Conservation (phyloP, 2,797 vertebrate genomes). For the Petrocephalus schoutedeni region DNA sequence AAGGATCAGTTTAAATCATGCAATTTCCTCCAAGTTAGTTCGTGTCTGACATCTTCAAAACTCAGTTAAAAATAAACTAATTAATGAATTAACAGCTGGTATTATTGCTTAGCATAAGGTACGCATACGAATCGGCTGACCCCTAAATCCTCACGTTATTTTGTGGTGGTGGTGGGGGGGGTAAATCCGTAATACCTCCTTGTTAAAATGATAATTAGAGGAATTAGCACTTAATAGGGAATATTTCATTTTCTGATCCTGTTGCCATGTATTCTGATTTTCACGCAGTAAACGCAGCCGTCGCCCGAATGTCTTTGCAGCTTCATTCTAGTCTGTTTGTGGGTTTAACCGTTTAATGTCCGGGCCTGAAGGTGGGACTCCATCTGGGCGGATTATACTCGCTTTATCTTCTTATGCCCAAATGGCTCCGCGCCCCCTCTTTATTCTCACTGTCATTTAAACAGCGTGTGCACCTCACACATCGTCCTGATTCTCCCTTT, state of each 20-base stretch:
- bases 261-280: not conserved
- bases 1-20: not conserved
- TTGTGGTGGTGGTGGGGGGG: not conserved
- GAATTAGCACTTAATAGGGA: not conserved
- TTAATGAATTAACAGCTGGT: not conserved
- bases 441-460: not conserved
- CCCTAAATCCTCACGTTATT: not conserved
- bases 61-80: not conserved
- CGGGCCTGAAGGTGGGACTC: not conserved
- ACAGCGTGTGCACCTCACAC: not conserved
- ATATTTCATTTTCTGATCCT: not conserved
- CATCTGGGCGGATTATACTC: constrained; percentile 14
- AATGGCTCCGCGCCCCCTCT: not conserved
- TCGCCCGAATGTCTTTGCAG: not conserved
- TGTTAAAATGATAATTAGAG: not conserved
- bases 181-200: constrained; percentile 4
- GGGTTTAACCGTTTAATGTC: not conserved
- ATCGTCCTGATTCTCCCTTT: not conserved
- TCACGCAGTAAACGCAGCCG: not conserved
- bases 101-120: not conserved
- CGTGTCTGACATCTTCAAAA: not conserved
- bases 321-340: not conserved
- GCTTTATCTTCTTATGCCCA: constrained; percentile 15
- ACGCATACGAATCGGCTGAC: not conserved
- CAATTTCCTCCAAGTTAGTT: not conserved